phyloP scores from a whole-genome alignment of 2,888 invertebrate genomes.

The Cosmorhoe ocellata region DNA sequence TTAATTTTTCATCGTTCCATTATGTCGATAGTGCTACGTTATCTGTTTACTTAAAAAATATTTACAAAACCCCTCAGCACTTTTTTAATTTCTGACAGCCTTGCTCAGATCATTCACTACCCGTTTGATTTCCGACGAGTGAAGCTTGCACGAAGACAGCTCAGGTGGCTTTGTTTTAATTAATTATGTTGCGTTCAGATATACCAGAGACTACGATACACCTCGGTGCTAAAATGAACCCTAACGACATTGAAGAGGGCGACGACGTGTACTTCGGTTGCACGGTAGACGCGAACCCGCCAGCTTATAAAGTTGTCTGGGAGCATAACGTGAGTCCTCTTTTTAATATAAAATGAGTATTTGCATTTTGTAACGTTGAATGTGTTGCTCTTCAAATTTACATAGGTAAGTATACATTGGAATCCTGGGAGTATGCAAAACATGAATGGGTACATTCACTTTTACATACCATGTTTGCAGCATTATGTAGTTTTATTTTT shows the following conservation, averaged over 20 bases:
- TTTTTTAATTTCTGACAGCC: background rate
- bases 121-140: slow-evolving; percentile 11
- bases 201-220: slow-evolving; percentile 70
- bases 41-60: too few species aligned
- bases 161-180: slow-evolving; percentile 18
- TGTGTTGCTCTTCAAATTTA: slow-evolving; percentile 19
- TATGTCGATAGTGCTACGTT: too few species aligned
- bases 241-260: slow-evolving; percentile 79
- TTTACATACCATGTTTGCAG: too few species aligned
- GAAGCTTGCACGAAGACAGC: slow-evolving; percentile 7
- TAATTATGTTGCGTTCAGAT: slow-evolving; percentile 48
- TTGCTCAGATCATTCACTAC: background rate
- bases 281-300: slow-evolving; percentile 75
- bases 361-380: slow-evolving; percentile 18
- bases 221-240: slow-evolving; percentile 75
- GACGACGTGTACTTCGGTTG: slow-evolving; percentile 79
- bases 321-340: slow-evolving; percentile 74
- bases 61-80: background rate
- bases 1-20: too few species aligned
- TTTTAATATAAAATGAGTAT: slow-evolving; percentile 23
- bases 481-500: too few species aligned
- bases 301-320: slow-evolving; percentile 79
- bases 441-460: background rate
- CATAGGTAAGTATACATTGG: slow-evolving; percentile 10
- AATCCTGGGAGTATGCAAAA: slow-evolving; percentile 9